Conservation (phyloP, 2,888 invertebrate species). For the Pristionchus entomophagus region DNA sequence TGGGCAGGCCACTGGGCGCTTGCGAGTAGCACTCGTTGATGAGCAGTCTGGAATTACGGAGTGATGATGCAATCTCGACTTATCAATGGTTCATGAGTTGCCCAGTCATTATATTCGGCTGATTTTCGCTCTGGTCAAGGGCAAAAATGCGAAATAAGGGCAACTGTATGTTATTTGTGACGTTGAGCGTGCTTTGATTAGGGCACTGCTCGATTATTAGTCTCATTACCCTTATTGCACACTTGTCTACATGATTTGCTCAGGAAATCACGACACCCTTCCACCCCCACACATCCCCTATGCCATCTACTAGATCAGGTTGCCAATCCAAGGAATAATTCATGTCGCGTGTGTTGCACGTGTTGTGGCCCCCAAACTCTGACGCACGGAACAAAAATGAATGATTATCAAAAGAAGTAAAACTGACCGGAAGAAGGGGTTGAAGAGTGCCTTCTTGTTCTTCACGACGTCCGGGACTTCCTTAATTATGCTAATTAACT, state of each 20-base stretch:
- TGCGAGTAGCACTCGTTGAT: conserved; percentile 50
- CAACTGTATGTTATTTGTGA: too few species aligned
- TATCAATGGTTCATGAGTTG: too few species aligned
- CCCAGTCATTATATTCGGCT: too few species aligned
- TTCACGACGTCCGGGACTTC: conserved; percentile 3
- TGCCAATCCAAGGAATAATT: neutral
- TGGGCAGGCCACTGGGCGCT: conserved; percentile 43
- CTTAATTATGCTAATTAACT: neutral
- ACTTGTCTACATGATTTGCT: too few species aligned
- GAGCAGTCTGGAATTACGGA: conserved; percentile 16
- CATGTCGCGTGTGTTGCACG: neutral
- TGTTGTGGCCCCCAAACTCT: neutral
- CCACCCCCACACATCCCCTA: neutral
- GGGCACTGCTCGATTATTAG: too few species aligned
- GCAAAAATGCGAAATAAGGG: too few species aligned
- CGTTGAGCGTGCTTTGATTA: too few species aligned
- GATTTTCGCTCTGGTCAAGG: too few species aligned
- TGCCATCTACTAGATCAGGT: neutral
- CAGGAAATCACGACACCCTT: too few species aligned
- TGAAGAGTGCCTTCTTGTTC: conserved; percentile 46
- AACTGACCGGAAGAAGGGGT: conserved; percentile 33
- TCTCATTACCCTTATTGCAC: too few species aligned
- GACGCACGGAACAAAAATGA: neutral
- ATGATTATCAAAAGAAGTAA: neutral
- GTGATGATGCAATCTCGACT: neutral